phyloP scores from a whole-genome alignment of 2,113 vertebrate species.

The Rhabdornis inornatus region DNA sequence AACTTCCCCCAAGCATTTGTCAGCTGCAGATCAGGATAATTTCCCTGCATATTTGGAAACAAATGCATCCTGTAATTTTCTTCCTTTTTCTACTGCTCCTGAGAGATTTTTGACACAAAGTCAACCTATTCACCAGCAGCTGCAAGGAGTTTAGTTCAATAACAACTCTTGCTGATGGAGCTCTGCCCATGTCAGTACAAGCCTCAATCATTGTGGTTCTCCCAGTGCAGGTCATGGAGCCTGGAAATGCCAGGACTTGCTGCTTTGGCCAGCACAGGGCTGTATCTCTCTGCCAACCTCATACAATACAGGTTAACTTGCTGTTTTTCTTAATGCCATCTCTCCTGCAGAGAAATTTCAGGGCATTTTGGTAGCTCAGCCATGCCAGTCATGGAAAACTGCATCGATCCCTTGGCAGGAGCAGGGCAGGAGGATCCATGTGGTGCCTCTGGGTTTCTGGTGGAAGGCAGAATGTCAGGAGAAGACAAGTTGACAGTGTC shows the following conservation, averaged over 20 bases:
- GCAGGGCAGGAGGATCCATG: background rate
- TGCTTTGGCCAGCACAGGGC: background rate
- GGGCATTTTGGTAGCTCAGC: background rate
- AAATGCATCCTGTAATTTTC: background rate
- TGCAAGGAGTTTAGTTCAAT: background rate
- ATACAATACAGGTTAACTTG: background rate
- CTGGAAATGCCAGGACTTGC: background rate
- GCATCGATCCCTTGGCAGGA: background rate
- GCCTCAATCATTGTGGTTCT: background rate
- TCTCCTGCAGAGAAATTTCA: background rate
- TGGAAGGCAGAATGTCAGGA: background rate
- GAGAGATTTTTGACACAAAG: background rate
- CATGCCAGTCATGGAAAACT: background rate
- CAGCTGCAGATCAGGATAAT: background rate
- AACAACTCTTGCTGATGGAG: background rate
- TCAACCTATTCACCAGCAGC: background rate
- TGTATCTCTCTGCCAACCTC: background rate
- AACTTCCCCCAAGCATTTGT: background rate
- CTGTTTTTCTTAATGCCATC: background rate
- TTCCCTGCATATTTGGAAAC: background rate
- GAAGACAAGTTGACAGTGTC: background rate
- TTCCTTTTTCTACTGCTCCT: background rate
- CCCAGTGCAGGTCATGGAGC: background rate
- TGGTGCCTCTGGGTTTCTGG: background rate
- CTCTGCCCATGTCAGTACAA: background rate